Evolutionary conservation across 2,888 invertebrate genomes (phyloP), one percentile per base, ranked within the genome.

Genomic region (Hypena proboscidalis): DNA sequence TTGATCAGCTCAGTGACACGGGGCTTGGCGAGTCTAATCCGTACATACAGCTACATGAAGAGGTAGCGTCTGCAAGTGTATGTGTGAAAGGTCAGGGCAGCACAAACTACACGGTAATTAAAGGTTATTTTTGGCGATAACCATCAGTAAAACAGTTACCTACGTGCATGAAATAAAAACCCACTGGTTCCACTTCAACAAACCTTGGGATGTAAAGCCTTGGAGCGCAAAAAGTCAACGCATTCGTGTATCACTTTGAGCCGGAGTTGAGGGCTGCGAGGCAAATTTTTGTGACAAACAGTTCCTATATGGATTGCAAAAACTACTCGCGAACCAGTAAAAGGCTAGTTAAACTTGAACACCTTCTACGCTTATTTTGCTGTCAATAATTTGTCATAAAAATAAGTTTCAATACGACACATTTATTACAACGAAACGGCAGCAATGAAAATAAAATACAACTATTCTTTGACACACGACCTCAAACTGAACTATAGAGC

Each of bases 121-220:
- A 90, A 90, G 89, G 90, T 90, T 90, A 89, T 89, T 89, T 90
- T 88, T 87, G 85, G 82, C 82, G 90, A 90, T 90, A 89, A 84
- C 85, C 85, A 90, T 89, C 90, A 82, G 85, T 83, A 82, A 86
- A 88, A 85, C 87, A 83, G 88, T 87, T 83, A 86, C 85, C 80
- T 83, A 83, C 87, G 76, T 82, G 80, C 64, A 69, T 77, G 80
- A 83, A 84, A 82, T 83, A 86, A 89, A 88, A 88, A 85, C 74
- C 67, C 77, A 81, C 80, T 85, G 84, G 76, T 75, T 70, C 70
- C 73, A 78, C 79, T 70, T 73, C 62, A 62, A 55, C 53, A 64
- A 71, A 83, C 88, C 87, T 89, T 86, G 81, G 68, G 43, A 46
- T 45, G 62, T 76, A 77, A 70, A 80, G 82, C 85, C 84, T 80